Percentiles rank a stretch among this genome's conserved stretches.
Conservation (phyloP, 2,113 vertebrate genomes). For the Ellobius talpinus region DNA sequence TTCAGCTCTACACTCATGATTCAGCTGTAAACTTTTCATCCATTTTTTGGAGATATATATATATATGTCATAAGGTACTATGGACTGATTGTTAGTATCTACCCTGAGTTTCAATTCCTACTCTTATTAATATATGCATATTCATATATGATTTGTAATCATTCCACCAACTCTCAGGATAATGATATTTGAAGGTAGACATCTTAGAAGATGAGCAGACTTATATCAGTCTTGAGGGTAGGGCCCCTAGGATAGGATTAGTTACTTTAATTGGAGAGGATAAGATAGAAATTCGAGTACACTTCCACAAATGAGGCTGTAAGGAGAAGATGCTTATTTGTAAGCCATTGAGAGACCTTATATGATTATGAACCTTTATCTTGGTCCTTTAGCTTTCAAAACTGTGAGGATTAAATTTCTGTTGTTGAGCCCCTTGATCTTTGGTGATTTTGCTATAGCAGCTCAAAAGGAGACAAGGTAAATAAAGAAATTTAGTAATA, state of each 20-base stretch:
- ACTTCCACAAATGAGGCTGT: too few relatives aligned
- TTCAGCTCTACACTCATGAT: background rate
- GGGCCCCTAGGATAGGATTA: background rate
- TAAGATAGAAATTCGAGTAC: background rate
- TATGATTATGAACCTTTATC: background rate
- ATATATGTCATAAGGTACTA: background rate
- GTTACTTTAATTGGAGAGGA: background rate
- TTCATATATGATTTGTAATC: background rate
- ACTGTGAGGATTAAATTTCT: background rate
- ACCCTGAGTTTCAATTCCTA: background rate
- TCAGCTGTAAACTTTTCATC: background rate
- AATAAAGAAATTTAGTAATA: background rate
- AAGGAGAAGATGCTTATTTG: background rate
- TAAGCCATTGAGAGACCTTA: background rate
- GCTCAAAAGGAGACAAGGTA: background rate
- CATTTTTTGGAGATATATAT: background rate
- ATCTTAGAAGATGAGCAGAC: background rate
- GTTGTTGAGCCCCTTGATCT: too few relatives aligned
- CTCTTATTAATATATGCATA: background rate
- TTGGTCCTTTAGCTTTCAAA: background rate
- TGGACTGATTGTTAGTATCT: background rate
- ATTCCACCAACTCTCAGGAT: background rate
- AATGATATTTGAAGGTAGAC: background rate
- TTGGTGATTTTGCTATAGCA: background rate
- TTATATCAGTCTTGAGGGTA: background rate